Base-by-base conservation (phyloP, 2,797 vertebrate species). In the Tokudaia tokunoshimensis region DNA sequence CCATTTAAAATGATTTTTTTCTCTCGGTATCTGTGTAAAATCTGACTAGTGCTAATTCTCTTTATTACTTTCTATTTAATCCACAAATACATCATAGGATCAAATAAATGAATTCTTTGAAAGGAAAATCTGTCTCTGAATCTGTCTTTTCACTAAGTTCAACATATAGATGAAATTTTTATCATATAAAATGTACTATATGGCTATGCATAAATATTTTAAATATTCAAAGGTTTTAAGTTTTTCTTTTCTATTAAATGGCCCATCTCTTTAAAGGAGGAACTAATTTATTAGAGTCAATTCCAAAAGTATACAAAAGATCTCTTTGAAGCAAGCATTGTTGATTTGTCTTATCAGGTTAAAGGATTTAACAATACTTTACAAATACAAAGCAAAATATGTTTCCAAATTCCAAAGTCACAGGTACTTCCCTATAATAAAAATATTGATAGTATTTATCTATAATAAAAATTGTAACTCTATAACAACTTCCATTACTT, bases 11-110 rank as follows among this genome's bases (percentile, higher is more conserved):
- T 59, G 8, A 31, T 91, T 89, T 13, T 13, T 24, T 80, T 94
- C 85, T 92, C 78, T 61, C 26, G 57, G 0, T 70, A 76, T 52
- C 9, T 61, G 55, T 86, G 20, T 22, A 55, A 86, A 4, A 91
- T 19, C 20, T 78, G 37, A 29, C 4, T 89, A 31, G 67, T 3
- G 0, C 41, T 47, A 81, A 14, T 41, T 92, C 65, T 70, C 92
- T 72, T 70, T 26, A n/a, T 20, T 29, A 7, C 65, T 91, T 95
- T 24, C 57, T 95, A 22, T 95, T 85, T 92, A n/a, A 65, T 93
- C 89, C 47, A 76, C 78, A 93, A 92, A 94, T 93, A 67, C 4
- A 78, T 84, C 37, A 19, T 37, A 91, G 20, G 24, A 89, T 96
- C 57, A 97, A 63, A 86, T 20, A 9, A 34, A 84, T 3, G 26